Percentiles rank a stretch among this genome's conserved stretches.
Evolutionary conservation across 2,888 invertebrate species (phyloP).

Genomic region (Ceratothoa steindachneri): DNA sequence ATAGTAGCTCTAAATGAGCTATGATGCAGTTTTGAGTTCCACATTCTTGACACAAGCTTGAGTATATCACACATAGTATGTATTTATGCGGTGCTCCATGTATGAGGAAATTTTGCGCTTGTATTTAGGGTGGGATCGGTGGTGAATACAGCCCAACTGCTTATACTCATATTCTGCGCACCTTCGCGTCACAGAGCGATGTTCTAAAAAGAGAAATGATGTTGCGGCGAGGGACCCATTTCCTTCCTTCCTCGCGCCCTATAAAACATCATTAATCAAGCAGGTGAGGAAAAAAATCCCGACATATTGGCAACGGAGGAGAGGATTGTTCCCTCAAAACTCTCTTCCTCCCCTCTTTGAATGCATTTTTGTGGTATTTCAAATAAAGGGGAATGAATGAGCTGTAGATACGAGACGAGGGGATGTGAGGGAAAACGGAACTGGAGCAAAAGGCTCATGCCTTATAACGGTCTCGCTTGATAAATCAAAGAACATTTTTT

Average conservation of each 20-base stretch:
- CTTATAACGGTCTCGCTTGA: too few species aligned
- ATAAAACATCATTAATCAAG: constrained; percentile 5
- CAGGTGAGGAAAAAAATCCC: constrained; percentile 11
- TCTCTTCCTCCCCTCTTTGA: background rate
- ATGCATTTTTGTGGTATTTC: constrained; percentile 14
- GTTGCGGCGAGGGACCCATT: too few species aligned
- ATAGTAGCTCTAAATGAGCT: too few species aligned
- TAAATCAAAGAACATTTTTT: too few species aligned
- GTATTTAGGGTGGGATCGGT: background rate
- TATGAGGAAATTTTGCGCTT: background rate
- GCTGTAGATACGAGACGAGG: background rate
- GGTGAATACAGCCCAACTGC: background rate
- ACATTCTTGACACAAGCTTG: too few species aligned
- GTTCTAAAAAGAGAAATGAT: too few species aligned
- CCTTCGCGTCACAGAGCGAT: too few species aligned
- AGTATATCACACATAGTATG: too few species aligned
- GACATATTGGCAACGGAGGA: background rate
- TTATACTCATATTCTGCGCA: too few species aligned
- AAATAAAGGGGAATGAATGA: constrained; percentile 5
- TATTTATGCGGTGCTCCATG: background rate
- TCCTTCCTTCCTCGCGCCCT: background rate
- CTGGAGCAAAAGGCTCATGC: too few species aligned
- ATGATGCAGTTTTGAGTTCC: too few species aligned
- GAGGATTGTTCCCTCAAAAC: background rate
- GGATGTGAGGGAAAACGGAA: too few species aligned